Evolutionary conservation across 2,888 invertebrate species (phyloP), one percentile per base, ranked within the genome.

Genomic region (Copidosoma aretas): DNA sequence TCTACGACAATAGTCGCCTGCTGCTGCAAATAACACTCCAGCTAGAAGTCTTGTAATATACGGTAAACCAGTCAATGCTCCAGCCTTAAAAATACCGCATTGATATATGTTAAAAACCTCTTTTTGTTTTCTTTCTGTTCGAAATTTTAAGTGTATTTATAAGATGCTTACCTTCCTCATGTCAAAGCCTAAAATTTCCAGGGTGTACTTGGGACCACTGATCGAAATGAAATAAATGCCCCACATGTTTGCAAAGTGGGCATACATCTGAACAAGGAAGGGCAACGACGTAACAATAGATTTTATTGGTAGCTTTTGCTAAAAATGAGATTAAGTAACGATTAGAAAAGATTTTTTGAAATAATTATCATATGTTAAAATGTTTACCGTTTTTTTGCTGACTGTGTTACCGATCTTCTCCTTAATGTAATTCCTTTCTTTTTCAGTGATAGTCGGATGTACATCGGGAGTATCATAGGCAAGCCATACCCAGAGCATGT

Each of bases 201-300:
- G 89, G 75, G 92, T 88, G 79, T 91, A 93, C 77, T 91, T 92
- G 0, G 93, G 93, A 5, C 92, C 93, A 53, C 91, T 91, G 0
- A 91, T 92, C 81, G 92, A 87, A 61, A 92, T 87, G 78, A 93
- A 91, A 79, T 91, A 92, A 60, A 93, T 84, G 3, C 93, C 93
- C 93, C 93, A 93, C 79, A 92, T 87, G 76, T 91, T 93, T 39
- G 93, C 93, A 78, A 90, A 92, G 76, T 93, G 93, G 19, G 92
- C 84, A 58, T 91, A 81, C 5, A 87, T 75, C 77, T 93, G 85
- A 0, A 90, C 89, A 83, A 90, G 86, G 81, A 92, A 92, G 39
- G 92, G 92, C 53, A 89, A 74, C 0, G 92, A 92, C 2, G 87
- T 82, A 8, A 87, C 73, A 58, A 93, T 88, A 32, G 86, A 84